Evolutionary conservation across 2,888 invertebrate species (phyloP).

Genomic region (Melipona bicolor): DNA sequence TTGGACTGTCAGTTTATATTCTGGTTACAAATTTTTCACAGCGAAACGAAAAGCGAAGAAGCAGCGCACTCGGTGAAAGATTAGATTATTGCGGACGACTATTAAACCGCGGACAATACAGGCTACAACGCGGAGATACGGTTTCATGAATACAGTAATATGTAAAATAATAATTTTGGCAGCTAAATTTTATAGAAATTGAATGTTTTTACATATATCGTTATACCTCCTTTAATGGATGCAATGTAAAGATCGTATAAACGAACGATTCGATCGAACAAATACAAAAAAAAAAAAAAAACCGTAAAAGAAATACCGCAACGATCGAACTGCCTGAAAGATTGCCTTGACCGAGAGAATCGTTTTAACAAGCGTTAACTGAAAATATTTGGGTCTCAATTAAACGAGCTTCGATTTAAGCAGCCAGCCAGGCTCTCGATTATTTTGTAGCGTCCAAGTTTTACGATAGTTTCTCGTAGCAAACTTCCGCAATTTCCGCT

Average conservation of each 20-base stretch:
- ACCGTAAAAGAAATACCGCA: neutral
- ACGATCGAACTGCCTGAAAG: too few relatives aligned
- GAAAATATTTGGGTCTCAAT: slow-evolving; percentile 22
- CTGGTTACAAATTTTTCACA: slow-evolving; percentile 57
- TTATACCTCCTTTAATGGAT: neutral
- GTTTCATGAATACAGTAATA: neutral
- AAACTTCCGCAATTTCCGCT: slow-evolving; percentile 47
- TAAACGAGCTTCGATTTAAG: slow-evolving; percentile 24
- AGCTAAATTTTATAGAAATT: slow-evolving; percentile 1
- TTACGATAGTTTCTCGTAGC: slow-evolving; percentile 15
- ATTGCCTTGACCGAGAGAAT: neutral
- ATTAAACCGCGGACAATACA: slow-evolving; percentile 43
- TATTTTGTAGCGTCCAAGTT: slow-evolving; percentile 22
- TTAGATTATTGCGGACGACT: slow-evolving; percentile 49
- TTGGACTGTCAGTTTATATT: slow-evolving; percentile 51
- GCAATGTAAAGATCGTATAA: neutral
- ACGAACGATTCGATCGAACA: neutral
- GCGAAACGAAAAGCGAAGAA: slow-evolving; percentile 32
- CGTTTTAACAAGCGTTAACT: slow-evolving; percentile 5
- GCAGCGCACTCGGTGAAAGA: slow-evolving; percentile 19
- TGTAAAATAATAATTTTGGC: neutral
- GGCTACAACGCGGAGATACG: slow-evolving; percentile 18
- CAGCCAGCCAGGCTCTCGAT: neutral
- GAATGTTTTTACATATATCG: slow-evolving; percentile 4
- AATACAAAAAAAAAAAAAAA: neutral